Base-by-base conservation (phyloP, 2,113 vertebrate genomes). In the Oreochromis niloticus region DNA sequence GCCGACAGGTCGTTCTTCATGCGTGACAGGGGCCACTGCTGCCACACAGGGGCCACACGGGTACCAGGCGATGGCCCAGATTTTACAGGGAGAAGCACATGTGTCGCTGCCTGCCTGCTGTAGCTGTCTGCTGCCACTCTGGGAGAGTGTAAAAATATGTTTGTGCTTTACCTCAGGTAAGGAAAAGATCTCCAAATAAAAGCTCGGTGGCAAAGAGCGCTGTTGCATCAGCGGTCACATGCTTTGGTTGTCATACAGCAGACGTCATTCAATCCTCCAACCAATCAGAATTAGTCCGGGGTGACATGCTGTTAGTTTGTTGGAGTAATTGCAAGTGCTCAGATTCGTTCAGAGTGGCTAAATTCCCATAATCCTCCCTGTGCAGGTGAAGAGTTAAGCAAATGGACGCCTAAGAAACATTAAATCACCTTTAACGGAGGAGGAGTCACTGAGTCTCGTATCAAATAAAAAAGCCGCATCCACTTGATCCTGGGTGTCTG, bases 1-100 rank as follows among this genome's bases (percentile, higher is more conserved):
- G 3, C 41, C 71, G 79, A 27, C 73, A 84, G 82, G 66, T 81
- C 56, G 34, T 89, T 87, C 56, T 78, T 91, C 83, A 91, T 85
- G 71, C 46, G 39, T 73, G 87, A 24, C 78, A 79, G 55, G 78
- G 80, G n/a, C 79, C 81, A 85, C 73, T 85, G 71, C 71, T 73
- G 84, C 79, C 27, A 68, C 78, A 73, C 61, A 0, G 52, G 41
- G 59, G 36, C 56, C 83, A 34, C 48, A 71, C 41, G 80, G 80
- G 80, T 75, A 71, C 66, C 82, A 52, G 19, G n/a, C 32, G 19
- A 11, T 83, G 79, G 32, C 68, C 55, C 83, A 55, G 36, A 81
- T 87, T 84, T 87, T 84, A 54, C 43, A 30, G 68, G 14, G 0
- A 48, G 41, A 4, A 46, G 41, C 41, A 30, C 43, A 30, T 75